Conservation (phyloP, 2,797 vertebrate genomes). For the Clarias pachynema region DNA sequence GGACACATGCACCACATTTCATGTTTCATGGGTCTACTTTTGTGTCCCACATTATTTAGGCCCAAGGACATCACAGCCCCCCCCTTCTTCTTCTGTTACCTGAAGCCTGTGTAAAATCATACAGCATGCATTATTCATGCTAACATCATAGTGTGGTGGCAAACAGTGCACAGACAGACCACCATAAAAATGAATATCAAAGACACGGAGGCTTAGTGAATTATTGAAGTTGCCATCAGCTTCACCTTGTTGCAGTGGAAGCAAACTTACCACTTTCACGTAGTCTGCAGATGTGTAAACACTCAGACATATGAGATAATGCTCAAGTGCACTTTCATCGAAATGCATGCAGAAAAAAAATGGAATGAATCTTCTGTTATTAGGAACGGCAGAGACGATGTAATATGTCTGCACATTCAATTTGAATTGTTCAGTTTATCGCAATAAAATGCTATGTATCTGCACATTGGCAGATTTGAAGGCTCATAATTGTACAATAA, state of each 20-base stretch:
- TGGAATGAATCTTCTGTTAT: background rate
- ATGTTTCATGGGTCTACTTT: conserved; percentile 1
- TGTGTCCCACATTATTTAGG: conserved; percentile 53
- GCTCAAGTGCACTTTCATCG: background rate
- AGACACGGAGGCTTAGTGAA: conserved; percentile 56
- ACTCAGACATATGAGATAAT: background rate
- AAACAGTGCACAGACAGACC: conserved; percentile 55
- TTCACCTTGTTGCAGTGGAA: conserved; percentile 26
- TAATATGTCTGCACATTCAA: background rate
- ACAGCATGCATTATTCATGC: conserved; percentile 61
- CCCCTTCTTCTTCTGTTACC: conserved; percentile 36
- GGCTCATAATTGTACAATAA: background rate
- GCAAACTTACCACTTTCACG: conserved; percentile 29
- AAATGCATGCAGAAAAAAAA: background rate
- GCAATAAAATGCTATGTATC: background rate
- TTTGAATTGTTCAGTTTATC: background rate
- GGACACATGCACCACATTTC: conserved; percentile 35
- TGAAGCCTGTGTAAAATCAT: conserved; percentile 60
- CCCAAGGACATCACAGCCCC: background rate
- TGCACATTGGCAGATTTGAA: background rate
- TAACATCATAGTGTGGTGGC: conserved; percentile 58
- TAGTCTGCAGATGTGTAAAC: background rate
- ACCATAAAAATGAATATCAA: conserved; percentile 58
- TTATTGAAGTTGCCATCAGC: conserved; percentile 58
- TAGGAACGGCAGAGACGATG: background rate